Conservation (phyloP, 2,797 vertebrate genomes). For the Lagodon rhomboides region DNA sequence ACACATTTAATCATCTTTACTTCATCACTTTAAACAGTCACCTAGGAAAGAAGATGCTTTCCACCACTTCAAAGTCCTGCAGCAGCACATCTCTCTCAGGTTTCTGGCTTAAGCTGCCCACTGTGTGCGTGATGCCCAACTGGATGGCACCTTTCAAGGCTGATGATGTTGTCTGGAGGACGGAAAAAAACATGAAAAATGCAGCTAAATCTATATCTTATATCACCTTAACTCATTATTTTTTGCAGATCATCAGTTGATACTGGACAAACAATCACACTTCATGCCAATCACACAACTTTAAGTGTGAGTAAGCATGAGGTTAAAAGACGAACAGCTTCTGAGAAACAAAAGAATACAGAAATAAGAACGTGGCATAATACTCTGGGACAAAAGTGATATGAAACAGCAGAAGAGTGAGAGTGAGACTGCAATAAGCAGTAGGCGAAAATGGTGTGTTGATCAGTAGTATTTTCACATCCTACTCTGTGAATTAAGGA, state of each 20-base stretch:
- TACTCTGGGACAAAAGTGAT: too few relatives aligned
- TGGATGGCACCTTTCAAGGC: conserved; percentile 96
- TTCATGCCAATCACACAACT: not conserved
- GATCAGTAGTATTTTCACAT: too few relatives aligned
- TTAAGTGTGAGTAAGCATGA: too few relatives aligned
- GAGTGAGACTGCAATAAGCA: too few relatives aligned
- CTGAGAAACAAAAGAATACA: too few relatives aligned
- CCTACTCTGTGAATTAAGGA: too few relatives aligned
- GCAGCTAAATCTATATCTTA: too few relatives aligned
- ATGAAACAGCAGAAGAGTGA: too few relatives aligned
- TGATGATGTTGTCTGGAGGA: conserved; percentile 92
- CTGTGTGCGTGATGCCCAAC: conserved; percentile 94
- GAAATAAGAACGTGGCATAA: too few relatives aligned
- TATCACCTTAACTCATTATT: too few relatives aligned
- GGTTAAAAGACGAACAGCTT: too few relatives aligned
- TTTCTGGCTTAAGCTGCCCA: conserved; percentile 95
- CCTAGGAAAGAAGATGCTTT: conserved; percentile 97
- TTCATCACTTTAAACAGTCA: conserved; percentile 52
- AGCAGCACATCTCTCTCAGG: conserved; percentile 96
- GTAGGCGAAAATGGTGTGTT: too few relatives aligned
- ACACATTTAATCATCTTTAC: not conserved
- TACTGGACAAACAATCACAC: not conserved
- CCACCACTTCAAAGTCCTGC: conserved; percentile 98
- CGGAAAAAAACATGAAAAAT: conserved; percentile 10
- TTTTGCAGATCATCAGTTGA: not conserved